These are phyloP conservation scores for Axis porcinus DNA, from an alignment of 2,113 vertebrate species.

Conservation along the genomic window DNA sequence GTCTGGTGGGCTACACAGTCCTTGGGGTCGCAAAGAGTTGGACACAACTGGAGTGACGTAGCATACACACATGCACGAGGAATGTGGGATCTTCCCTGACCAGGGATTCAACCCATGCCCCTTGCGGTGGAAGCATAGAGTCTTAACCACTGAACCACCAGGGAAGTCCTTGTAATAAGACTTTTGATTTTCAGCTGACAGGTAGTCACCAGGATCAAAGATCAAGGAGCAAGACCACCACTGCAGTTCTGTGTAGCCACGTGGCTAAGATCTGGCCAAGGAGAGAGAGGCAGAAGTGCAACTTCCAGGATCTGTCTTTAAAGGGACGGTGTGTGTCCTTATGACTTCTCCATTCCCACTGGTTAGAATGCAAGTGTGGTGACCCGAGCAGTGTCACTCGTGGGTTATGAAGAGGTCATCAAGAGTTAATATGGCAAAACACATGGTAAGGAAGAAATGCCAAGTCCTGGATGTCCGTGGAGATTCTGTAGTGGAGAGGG, in stretches of 20 bases:
- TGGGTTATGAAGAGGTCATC: not conserved
- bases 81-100: not conserved
- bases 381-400: not conserved
- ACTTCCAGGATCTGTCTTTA: not conserved
- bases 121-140: accelerated
- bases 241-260: not conserved
- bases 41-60: not conserved
- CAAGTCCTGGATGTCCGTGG: not conserved
- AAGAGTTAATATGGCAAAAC: not conserved
- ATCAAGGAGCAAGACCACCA: not conserved
- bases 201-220: not conserved
- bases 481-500: not conserved
- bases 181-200: not conserved
- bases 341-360: not conserved
- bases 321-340: not conserved
- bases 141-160: not conserved
- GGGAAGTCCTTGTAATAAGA: not conserved
- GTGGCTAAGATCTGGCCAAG: not conserved
- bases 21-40: not conserved
- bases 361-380: not conserved
- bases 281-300: not conserved
- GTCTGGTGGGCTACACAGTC: not conserved
- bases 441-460: not conserved
- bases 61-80: not conserved
- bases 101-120: not conserved